Evolutionary conservation across 1,140 invertebrate genomes (phyloP), one percentile per base, ranked within the genome.

Genomic region (Pogonognathellus flavescens): DNA sequence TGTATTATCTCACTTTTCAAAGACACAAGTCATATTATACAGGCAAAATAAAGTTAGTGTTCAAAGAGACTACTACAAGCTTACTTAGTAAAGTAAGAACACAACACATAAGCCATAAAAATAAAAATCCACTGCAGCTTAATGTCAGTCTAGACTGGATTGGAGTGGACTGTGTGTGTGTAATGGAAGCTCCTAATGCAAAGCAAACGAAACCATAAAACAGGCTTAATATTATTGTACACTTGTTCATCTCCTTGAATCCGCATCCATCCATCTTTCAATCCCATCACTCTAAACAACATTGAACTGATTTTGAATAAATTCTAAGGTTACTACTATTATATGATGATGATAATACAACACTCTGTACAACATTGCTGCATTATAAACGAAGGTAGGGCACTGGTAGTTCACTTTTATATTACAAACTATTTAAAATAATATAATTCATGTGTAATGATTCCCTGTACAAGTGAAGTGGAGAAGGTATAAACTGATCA

Each of bases 261-360:
- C 70, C 70, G 70, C 70, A 76, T 76, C 70, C 41, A 76, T 76
- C 70, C 70, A 18, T 76, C 70, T 76, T 76, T 76, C 70, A 76
- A 76, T 76, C 70, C 41, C 70, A 76, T 76, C 70, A 76, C 70
- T 49, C 70, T 76, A n/a, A 8, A 76, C 62, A 25, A 66, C 22
- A 25, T 66, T 25, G 20, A 76, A 76, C 31, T 16, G 41, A 49
- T 76, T 16, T 25, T 41, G 41, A 72, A 49, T 50, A 76, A 49
- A 76, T 70, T 41, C 22, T 31, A 76, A 62, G n/a, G 16, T 55
- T 66, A 25, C 20, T 66, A 66, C 22, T 22, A n/a, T n/a, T n/a
- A n/a, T n/a, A n/a, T n/a, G n/a, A n/a, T n/a, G n/a, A n/a, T n/a
- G n/a, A n/a, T n/a, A n/a, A 41, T 41, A 41, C 31, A 41, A 3